These are phyloP conservation scores for Globodera rostochiensis DNA, from an alignment of 1,140 invertebrate genomes.

Conservation along the genomic window DNA sequence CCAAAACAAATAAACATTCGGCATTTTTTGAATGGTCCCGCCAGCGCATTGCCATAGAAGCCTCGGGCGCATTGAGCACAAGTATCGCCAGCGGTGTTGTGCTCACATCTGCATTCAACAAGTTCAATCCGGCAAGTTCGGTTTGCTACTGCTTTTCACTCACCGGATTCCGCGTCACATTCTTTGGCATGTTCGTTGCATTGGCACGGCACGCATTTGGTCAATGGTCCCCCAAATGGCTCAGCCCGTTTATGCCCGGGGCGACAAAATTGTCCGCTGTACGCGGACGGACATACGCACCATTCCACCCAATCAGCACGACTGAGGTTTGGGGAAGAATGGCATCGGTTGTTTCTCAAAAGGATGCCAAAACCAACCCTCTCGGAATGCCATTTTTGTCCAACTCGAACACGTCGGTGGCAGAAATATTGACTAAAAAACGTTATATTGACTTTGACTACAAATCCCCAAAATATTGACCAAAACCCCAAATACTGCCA, in stretches of 20 bases:
- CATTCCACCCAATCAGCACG: constrained; percentile 87
- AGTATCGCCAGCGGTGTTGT: constrained; percentile 69
- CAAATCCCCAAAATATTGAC: too few relatives aligned
- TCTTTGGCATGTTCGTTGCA: constrained; percentile 92
- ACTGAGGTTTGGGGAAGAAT: constrained; percentile 66
- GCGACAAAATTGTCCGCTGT: constrained; percentile 86
- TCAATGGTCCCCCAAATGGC: constrained; percentile 84
- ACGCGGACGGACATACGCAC: constrained; percentile 87
- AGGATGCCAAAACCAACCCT: too few relatives aligned
- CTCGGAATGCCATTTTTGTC: too few relatives aligned
- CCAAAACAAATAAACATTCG: too few relatives aligned
- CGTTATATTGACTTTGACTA: too few relatives aligned
- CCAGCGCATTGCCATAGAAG: constrained; percentile 89
- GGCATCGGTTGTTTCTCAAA: too few relatives aligned
- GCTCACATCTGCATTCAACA: constrained; percentile 30
- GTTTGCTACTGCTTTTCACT: constrained; percentile 34
- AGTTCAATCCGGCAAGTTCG: neutral
- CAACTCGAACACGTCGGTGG: constrained; percentile 14
- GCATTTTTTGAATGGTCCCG: constrained; percentile 83
- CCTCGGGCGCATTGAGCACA: constrained; percentile 89
- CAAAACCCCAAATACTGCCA: too few relatives aligned
- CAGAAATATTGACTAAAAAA: too few relatives aligned
- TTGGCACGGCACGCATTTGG: constrained; percentile 88
- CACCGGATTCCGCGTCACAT: constrained; percentile 90
- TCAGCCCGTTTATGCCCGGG: constrained; percentile 87